These are phyloP conservation scores for Leucoraja ocellata DNA, from an alignment of 2,797 vertebrate genomes.

Conservation along the genomic window DNA sequence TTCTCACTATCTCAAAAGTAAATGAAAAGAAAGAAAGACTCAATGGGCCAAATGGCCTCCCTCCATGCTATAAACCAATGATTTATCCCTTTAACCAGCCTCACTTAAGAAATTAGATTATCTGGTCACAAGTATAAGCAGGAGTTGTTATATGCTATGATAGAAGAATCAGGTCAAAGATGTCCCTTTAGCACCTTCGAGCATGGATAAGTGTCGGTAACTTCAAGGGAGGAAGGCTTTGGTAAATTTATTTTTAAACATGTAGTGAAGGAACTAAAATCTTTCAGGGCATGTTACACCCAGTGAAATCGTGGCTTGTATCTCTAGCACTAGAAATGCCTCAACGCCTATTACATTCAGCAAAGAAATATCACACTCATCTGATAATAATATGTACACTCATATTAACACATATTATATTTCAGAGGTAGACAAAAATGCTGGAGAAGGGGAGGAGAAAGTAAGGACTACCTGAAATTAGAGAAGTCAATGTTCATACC, in stretches of 20 bases:
- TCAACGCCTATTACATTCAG: neutral
- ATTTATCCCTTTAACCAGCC: neutral
- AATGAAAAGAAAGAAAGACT: too few species aligned
- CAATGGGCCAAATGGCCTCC: too few species aligned
- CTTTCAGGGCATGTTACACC: neutral
- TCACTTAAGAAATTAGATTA: neutral
- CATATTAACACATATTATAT: too few species aligned
- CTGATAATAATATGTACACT: neutral
- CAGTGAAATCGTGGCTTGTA: neutral
- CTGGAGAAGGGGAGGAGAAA: too few species aligned
- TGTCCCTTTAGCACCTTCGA: too few species aligned
- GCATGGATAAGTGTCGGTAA: neutral
- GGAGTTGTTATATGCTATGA: too few species aligned
- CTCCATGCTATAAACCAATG: neutral
- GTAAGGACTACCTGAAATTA: too few species aligned
- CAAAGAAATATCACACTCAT: neutral
- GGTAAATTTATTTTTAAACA: neutral
- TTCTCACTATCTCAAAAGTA: too few species aligned
- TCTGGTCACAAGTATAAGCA: neutral
- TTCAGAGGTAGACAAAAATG: neutral
- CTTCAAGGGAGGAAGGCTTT: neutral
- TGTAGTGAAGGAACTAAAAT: too few species aligned
- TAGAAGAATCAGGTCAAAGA: too few species aligned
- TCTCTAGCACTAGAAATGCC: neutral
- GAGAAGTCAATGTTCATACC: too few species aligned